Evolutionary conservation across 2,888 invertebrate genomes (phyloP).

Genomic region (Eupithecia subfuscata): DNA sequence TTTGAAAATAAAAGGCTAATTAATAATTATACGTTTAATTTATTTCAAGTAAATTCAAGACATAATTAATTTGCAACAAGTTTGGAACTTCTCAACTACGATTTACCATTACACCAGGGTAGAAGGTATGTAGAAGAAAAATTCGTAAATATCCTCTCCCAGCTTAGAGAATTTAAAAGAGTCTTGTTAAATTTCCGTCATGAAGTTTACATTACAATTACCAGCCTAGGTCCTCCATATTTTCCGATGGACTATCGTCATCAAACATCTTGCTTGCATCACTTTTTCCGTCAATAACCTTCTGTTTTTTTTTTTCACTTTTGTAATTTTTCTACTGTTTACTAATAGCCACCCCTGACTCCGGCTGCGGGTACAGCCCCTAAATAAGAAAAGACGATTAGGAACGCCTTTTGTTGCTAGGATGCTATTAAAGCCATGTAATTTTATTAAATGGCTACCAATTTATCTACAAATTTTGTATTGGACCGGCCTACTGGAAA

Average conservation of each 20-base stretch:
- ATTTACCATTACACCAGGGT: too few species aligned
- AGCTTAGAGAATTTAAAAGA: too few species aligned
- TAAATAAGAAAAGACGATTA: constrained; percentile 63
- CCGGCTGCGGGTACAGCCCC: constrained; percentile 66
- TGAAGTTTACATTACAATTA: too few species aligned
- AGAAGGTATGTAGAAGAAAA: too few species aligned
- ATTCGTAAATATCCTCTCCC: too few species aligned
- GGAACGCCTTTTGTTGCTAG: constrained; percentile 69
- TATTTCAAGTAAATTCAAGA: too few species aligned
- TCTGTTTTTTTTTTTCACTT: constrained; percentile 24
- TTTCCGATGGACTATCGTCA: background rate
- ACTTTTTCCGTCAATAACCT: background rate
- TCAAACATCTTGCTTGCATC: background rate
- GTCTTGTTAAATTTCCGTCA: too few species aligned
- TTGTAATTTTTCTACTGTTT: constrained; percentile 37
- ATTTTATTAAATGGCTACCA: constrained; percentile 72
- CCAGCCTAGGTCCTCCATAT: too few species aligned
- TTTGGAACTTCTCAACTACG: too few species aligned
- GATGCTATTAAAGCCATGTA: constrained; percentile 68
- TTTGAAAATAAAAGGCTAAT: too few species aligned
- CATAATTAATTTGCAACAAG: too few species aligned
- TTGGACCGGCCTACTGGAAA: constrained; percentile 44
- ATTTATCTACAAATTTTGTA: constrained; percentile 67
- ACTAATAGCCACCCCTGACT: constrained; percentile 59
- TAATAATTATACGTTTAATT: too few species aligned